A percentile compares a stretch with the other conserved stretches of the same genome.
Conservation (phyloP, 2,888 invertebrate genomes). For the Biston stratarius region DNA sequence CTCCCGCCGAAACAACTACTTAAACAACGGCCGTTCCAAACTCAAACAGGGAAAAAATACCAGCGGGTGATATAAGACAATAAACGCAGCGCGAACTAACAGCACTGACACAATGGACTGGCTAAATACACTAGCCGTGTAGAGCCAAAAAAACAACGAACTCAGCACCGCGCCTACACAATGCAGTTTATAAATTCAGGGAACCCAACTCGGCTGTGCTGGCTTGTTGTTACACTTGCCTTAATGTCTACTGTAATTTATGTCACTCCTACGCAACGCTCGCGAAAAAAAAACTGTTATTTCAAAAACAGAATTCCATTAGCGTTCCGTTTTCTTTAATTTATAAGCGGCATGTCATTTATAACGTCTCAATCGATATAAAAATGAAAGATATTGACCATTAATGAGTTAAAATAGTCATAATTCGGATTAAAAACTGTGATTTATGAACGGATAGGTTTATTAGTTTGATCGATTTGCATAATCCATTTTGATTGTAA, state of each 20-base stretch:
- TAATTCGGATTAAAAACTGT: conserved; percentile 59
- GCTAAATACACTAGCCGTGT: conserved; percentile 54
- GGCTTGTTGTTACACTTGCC: conserved; percentile 54
- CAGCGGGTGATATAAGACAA: conserved; percentile 56
- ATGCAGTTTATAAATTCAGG: conserved; percentile 56
- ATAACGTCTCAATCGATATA: conserved; percentile 58
- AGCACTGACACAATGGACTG: conserved; percentile 25
- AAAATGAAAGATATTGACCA: conserved; percentile 55
- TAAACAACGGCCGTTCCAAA: conserved; percentile 56
- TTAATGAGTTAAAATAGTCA: conserved; percentile 61
- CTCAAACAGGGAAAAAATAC: conserved; percentile 37
- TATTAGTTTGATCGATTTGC: conserved; percentile 56
- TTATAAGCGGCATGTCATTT: conserved; percentile 54
- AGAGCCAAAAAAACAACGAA: conserved; percentile 42
- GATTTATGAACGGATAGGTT: conserved; percentile 57
- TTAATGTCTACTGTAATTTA: conserved; percentile 61
- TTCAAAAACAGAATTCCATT: conserved; percentile 56
- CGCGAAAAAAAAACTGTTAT: conserved; percentile 57
- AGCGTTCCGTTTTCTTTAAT: conserved; percentile 52
- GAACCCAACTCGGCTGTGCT: conserved; percentile 44
- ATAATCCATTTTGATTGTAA: conserved; percentile 54
- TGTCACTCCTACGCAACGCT: conserved; percentile 63
- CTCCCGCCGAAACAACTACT: conserved; percentile 56
- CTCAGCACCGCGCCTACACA: conserved; percentile 57
- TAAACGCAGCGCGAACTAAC: conserved; percentile 9